These are phyloP conservation scores for Sandelia bainsii DNA, from an alignment of 2,797 vertebrate genomes.

Conservation along the genomic window DNA sequence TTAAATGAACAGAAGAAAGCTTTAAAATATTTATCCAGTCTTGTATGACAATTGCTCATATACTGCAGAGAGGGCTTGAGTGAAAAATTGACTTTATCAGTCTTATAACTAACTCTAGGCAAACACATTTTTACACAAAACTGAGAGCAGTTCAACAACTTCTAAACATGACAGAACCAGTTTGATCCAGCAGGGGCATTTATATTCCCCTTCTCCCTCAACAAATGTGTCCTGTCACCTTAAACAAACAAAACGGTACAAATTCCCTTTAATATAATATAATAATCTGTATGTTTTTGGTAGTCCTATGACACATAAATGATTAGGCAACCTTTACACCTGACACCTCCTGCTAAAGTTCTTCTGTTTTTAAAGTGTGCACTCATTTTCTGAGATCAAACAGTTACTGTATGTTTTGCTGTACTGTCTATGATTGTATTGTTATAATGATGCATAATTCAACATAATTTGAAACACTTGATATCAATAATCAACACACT, in stretches of 20 bases:
- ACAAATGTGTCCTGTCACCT: background rate
- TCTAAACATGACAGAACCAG: background rate
- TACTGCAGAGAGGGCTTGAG: background rate
- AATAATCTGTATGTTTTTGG: background rate
- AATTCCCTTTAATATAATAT: background rate
- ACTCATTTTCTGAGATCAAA: background rate
- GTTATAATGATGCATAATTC: background rate
- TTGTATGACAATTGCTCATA: background rate
- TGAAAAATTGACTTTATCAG: background rate
- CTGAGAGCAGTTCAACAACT: background rate
- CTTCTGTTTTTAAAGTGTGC: background rate
- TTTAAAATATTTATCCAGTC: background rate
- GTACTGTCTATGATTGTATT: background rate
- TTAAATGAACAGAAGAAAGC: background rate
- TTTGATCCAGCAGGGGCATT: slow-evolving; percentile 2
- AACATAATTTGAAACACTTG: background rate
- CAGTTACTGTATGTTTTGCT: background rate
- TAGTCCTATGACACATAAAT: background rate
- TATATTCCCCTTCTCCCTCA: background rate
- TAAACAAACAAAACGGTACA: background rate
- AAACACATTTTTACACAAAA: slow-evolving; percentile 3
- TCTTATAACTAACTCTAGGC: slow-evolving; percentile 1
- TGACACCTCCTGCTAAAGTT: background rate
- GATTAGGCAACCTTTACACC: background rate
- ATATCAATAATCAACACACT: background rate